These are phyloP conservation scores for Dicrostonyx torquatus DNA, from an alignment of 2,797 vertebrate genomes.

Conservation along the genomic window DNA sequence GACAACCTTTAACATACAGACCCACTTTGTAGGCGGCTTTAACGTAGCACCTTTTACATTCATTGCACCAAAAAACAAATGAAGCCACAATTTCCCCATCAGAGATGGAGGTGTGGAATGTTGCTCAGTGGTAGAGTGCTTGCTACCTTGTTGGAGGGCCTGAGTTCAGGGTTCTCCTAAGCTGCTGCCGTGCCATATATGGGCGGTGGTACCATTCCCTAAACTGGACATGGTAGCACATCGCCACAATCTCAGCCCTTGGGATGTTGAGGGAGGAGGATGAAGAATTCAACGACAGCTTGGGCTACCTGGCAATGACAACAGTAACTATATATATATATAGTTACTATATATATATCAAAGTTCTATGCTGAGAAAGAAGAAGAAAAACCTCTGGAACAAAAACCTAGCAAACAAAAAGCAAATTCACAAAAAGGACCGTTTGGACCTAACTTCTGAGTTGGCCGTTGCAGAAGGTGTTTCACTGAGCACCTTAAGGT, in stretches of 20 bases:
- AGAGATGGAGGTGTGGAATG: neutral
- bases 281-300: neutral
- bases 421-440: neutral
- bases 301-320: neutral
- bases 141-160: neutral
- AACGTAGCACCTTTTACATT: neutral
- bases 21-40: neutral
- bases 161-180: neutral
- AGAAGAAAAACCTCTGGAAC: neutral
- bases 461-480: neutral
- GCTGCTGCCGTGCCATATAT: neutral
- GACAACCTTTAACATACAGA: constrained; percentile 3
- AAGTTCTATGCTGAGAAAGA: constrained; percentile 35
- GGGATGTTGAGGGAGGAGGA: neutral
- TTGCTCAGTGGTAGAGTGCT: neutral
- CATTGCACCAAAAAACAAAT: neutral
- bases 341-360: too few relatives aligned
- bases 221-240: neutral
- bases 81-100: neutral
- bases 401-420: constrained; percentile 8
- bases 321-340: neutral
- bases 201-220: neutral
- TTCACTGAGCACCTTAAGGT: neutral
- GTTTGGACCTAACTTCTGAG: neutral
- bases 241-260: neutral